A percentile compares a stretch with the other conserved stretches of the same genome.
These are phyloP conservation scores for Plecotus auritus DNA, from an alignment of 2,113 vertebrate species.

Conservation along the genomic window DNA sequence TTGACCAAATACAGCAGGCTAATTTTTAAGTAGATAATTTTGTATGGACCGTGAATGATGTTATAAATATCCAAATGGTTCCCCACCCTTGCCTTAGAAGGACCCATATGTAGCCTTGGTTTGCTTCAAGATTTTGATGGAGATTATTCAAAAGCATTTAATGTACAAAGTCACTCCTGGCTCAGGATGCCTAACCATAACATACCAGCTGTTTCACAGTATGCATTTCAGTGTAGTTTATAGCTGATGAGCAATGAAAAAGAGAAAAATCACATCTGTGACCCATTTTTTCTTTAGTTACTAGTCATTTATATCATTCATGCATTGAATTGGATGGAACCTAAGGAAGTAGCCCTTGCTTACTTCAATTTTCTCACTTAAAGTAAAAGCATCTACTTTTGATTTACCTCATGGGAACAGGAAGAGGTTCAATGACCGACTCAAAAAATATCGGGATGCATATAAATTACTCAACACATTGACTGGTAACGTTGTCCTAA, in stretches of 20 bases:
- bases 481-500: neutral
- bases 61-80: too few species aligned
- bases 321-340: neutral
- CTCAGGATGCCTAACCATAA: neutral
- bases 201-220: constrained; percentile 32
- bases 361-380: neutral
- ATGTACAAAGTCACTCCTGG: neutral
- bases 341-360: neutral
- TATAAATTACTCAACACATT: neutral
- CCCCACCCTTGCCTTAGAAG: neutral
- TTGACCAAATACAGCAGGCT: too few species aligned
- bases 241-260: neutral
- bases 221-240: constrained; percentile 18
- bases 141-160: neutral
- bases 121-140: neutral
- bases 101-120: neutral
- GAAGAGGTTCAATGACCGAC: neutral
- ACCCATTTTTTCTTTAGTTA: constrained; percentile 46
- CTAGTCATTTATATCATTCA: constrained; percentile 28
- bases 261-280: constrained; percentile 33
- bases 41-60: too few species aligned
- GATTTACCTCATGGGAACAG: neutral
- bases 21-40: too few species aligned
- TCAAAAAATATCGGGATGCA: constrained; percentile 12
- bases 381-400: constrained; percentile 20